Evolutionary conservation across 2,113 vertebrate genomes (phyloP).

Genomic region (Scartelaos histophorus): DNA sequence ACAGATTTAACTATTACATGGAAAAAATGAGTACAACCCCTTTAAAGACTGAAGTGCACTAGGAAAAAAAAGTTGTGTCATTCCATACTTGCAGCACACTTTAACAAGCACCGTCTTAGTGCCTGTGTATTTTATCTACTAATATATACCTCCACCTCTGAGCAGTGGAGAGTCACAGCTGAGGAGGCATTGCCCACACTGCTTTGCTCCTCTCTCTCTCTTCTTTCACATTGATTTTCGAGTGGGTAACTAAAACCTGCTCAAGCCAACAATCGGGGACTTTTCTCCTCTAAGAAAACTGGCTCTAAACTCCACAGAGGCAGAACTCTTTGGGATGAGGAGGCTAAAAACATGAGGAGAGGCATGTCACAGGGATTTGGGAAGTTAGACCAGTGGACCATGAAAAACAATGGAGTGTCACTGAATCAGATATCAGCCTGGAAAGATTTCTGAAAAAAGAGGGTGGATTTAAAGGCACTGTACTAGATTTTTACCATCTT

Average conservation of each 20-base stretch:
- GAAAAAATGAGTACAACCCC: too few species aligned
- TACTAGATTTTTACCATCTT: too few species aligned
- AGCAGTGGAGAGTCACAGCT: slow-evolving; percentile 24
- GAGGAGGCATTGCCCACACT: slow-evolving; percentile 45
- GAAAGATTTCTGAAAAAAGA: background rate
- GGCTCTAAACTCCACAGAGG: slow-evolving; percentile 2
- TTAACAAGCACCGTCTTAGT: background rate
- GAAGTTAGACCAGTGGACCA: background rate
- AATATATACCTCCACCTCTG: slow-evolving; percentile 24
- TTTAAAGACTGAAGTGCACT: too few species aligned
- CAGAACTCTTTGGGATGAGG: background rate
- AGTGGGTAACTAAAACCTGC: slow-evolving; percentile 46
- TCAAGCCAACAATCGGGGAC: slow-evolving; percentile 25
- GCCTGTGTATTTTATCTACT: slow-evolving; percentile 5
- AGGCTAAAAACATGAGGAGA: background rate
- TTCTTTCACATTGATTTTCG: slow-evolving; percentile 53
- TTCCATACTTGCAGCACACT: background rate
- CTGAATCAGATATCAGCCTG: background rate
- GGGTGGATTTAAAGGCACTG: background rate
- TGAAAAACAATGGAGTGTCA: background rate
- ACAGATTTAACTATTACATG: too few species aligned
- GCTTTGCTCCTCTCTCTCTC: slow-evolving; percentile 28
- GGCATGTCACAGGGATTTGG: background rate
- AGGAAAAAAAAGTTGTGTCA: too few species aligned
- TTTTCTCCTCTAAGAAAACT: slow-evolving; percentile 15